A percentile compares a stretch with the other conserved stretches of the same genome.
Evolutionary conservation across 1,140 invertebrate genomes (phyloP).

Genomic region (Drosophila burlai): DNA sequence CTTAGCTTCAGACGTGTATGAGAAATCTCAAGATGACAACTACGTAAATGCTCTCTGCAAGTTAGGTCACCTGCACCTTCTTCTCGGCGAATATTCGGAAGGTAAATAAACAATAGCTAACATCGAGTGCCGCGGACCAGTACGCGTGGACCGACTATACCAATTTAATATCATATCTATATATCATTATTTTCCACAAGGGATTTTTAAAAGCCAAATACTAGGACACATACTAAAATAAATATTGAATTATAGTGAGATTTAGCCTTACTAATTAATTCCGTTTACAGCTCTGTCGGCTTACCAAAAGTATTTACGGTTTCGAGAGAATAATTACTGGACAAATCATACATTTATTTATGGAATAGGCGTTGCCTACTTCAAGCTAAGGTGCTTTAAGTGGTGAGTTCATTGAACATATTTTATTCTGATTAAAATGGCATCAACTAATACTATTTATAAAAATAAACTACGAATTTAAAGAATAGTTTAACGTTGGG

Average conservation of each 20-base stretch:
- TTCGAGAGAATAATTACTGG: slow-evolving; percentile 93
- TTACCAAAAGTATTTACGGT: slow-evolving; percentile 95
- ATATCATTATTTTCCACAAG: not conserved
- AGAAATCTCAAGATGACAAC: slow-evolving; percentile 2
- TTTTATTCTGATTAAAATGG: not conserved
- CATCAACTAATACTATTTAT: not conserved
- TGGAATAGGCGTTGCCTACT: slow-evolving; percentile 97
- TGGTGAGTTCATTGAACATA: slow-evolving; percentile 90
- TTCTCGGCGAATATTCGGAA: slow-evolving; percentile 96
- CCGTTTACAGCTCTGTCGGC: slow-evolving; percentile 93
- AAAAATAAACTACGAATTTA: not conserved
- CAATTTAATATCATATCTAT: not conserved
- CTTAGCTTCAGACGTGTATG: not conserved
- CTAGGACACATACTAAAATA: not conserved
- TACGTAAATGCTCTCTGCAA: slow-evolving; percentile 93
- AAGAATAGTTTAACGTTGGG: not conserved
- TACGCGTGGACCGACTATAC: not conserved
- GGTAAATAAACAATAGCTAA: slow-evolving; percentile 86
- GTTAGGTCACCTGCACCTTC: slow-evolving; percentile 96
- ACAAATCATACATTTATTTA: slow-evolving; percentile 96
- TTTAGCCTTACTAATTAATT: not conserved
- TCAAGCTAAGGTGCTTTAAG: slow-evolving; percentile 97
- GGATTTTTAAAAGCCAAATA: not conserved
- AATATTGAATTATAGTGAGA: not conserved
- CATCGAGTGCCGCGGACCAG: not conserved